A percentile compares a stretch with the other conserved stretches of the same genome.
Evolutionary conservation across 2,888 invertebrate species (phyloP).

Genomic region (Ephialtes manifestator): DNA sequence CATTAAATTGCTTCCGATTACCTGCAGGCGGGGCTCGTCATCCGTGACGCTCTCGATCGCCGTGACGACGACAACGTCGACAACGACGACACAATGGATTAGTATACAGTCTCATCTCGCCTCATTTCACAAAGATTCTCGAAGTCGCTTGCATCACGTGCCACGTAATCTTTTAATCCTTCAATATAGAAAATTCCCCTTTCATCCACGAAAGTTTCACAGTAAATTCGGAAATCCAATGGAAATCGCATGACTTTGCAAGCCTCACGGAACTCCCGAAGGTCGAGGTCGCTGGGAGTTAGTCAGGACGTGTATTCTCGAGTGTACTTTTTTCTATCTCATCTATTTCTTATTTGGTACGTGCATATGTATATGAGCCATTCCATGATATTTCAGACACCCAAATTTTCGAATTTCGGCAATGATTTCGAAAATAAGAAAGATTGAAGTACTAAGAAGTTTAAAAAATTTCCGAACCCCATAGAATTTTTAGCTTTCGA

Average conservation of each 20-base stretch:
- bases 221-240: slow-evolving; percentile 28
- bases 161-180: neutral
- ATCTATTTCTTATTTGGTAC: neutral
- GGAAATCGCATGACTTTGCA: slow-evolving; percentile 25
- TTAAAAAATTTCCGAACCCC: too few species aligned
- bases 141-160: slow-evolving; percentile 41
- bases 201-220: slow-evolving; percentile 1
- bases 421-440: too few species aligned
- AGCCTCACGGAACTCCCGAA: slow-evolving; percentile 15
- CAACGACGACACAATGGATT: neutral
- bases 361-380: neutral
- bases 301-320: slow-evolving; percentile 12
- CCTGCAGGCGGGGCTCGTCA: slow-evolving; percentile 52
- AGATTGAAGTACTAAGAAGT: too few species aligned
- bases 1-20: slow-evolving; percentile 75
- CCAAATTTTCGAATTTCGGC: too few species aligned
- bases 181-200: slow-evolving; percentile 10
- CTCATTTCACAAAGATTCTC: slow-evolving; percentile 22
- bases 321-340: neutral
- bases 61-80: slow-evolving; percentile 14
- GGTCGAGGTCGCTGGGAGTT: slow-evolving; percentile 19
- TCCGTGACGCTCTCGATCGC: slow-evolving; percentile 53
- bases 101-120: slow-evolving; percentile 19
- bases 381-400: neutral
- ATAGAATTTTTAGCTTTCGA: too few species aligned